Evolutionary conservation across 2,888 invertebrate genomes (phyloP).

Genomic region (Lypha dubia): DNA sequence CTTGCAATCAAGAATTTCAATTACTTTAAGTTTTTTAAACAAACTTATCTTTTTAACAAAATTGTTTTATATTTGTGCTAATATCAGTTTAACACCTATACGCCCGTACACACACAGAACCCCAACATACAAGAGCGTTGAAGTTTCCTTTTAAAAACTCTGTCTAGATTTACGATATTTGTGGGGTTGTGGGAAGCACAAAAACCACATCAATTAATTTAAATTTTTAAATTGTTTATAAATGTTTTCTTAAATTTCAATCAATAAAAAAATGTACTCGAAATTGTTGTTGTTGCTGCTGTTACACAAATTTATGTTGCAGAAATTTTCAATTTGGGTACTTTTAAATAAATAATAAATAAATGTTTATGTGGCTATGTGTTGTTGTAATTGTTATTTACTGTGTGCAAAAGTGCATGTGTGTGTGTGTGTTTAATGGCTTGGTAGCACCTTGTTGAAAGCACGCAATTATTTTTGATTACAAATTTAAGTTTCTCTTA

Average conservation of each 20-base stretch:
- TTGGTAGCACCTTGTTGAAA: background rate
- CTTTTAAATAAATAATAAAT: background rate
- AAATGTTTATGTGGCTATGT: background rate
- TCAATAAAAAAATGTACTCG: slow-evolving; percentile 18
- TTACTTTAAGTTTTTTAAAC: too few species aligned
- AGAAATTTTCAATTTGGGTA: background rate
- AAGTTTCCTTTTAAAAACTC: background rate
- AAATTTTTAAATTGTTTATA: slow-evolving; percentile 55
- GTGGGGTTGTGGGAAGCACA: slow-evolving; percentile 37
- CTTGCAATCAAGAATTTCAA: too few species aligned
- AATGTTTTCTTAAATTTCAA: slow-evolving; percentile 34
- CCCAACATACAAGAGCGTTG: background rate
- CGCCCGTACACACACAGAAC: background rate
- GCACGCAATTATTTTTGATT: slow-evolving; percentile 11
- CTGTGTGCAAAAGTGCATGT: background rate
- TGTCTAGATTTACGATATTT: background rate
- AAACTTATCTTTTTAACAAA: too few species aligned
- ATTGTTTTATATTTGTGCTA: background rate
- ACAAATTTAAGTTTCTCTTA: background rate
- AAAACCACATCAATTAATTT: slow-evolving; percentile 66
- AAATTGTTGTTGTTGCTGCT: background rate
- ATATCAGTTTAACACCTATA: background rate
- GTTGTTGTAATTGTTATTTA: background rate
- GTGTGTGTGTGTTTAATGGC: background rate
- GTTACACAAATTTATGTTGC: background rate